Conservation (phyloP, 2,113 vertebrate genomes). For the Malurus elegans region DNA sequence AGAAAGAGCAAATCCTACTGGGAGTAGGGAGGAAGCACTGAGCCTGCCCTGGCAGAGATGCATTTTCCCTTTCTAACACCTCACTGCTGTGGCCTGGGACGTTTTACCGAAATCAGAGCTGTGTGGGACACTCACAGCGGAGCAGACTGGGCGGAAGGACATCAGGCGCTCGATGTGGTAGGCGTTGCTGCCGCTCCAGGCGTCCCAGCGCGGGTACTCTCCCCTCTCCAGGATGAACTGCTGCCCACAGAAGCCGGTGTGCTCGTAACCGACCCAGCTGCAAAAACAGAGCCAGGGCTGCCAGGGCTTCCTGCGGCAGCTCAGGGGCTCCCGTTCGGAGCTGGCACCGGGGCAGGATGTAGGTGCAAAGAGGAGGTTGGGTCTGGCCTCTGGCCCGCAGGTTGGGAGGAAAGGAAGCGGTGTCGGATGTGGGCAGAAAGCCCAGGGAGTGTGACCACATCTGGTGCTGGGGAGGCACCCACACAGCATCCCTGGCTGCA, state of each 20-base stretch:
- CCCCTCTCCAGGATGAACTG: slow-evolving; percentile 96
- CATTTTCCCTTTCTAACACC: background rate
- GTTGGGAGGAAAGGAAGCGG: background rate
- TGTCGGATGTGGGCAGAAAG: background rate
- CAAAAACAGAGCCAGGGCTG: slow-evolving; percentile 23
- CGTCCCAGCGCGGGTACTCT: slow-evolving; percentile 94
- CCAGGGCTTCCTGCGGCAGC: background rate
- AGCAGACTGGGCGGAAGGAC: slow-evolving; percentile 96
- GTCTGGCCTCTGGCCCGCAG: background rate
- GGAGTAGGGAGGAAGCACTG: rapidly evolving
- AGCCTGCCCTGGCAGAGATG: background rate
- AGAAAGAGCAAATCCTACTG: background rate
- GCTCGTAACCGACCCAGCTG: slow-evolving; percentile 95
- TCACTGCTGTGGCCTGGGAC: rapidly evolving
- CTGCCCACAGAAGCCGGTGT: slow-evolving; percentile 93
- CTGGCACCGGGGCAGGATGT: background rate
- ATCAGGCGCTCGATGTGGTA: slow-evolving; percentile 95
- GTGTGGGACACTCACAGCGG: slow-evolving; percentile 79
- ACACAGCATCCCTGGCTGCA: rapidly evolving
- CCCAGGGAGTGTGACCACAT: background rate
- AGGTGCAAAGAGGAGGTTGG: background rate
- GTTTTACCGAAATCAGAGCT: background rate
- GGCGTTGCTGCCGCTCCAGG: slow-evolving; percentile 96
- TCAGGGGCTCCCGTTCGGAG: background rate
- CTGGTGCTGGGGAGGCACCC: background rate